A percentile compares a stretch with the other conserved stretches of the same genome.
phyloP scores from a whole-genome alignment of 1,140 invertebrate genomes.

The Drosophila tristis region DNA sequence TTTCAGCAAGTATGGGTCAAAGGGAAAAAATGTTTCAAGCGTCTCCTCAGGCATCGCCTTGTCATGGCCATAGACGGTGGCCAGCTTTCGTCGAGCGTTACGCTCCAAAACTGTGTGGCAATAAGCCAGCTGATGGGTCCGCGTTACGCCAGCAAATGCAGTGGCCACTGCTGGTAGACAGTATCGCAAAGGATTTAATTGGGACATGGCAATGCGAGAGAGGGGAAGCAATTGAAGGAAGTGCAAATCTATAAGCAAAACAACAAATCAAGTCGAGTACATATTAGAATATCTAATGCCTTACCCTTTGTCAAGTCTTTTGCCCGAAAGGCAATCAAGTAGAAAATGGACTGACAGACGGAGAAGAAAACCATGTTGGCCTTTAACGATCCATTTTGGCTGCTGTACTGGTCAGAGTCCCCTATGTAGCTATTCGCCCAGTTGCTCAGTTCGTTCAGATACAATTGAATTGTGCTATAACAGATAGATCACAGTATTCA shows the following conservation, averaged over 20 bases:
- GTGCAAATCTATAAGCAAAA: slow-evolving; percentile 88
- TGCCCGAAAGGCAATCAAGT: slow-evolving; percentile 94
- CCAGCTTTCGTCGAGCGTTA: slow-evolving; percentile 89
- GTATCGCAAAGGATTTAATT: slow-evolving; percentile 93
- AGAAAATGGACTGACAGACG: slow-evolving; percentile 95
- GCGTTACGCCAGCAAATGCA: slow-evolving; percentile 93
- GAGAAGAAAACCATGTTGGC: slow-evolving; percentile 94
- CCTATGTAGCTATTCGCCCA: slow-evolving; percentile 92
- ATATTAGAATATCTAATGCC: slow-evolving; percentile 52
- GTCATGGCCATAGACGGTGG: slow-evolving; percentile 85
- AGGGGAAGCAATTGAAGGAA: slow-evolving; percentile 93
- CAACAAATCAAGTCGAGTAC: background rate
- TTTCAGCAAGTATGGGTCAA: slow-evolving; percentile 91
- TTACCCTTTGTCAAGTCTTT: slow-evolving; percentile 92
- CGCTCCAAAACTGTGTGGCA: slow-evolving; percentile 95
- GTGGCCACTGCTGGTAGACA: slow-evolving; percentile 91
- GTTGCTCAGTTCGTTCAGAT: slow-evolving; percentile 87
- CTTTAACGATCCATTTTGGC: slow-evolving; percentile 85
- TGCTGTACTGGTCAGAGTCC: slow-evolving; percentile 85
- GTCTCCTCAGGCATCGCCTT: slow-evolving; percentile 84
- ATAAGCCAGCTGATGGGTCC: slow-evolving; percentile 95
- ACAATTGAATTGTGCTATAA: slow-evolving; percentile 86
- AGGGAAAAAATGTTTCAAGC: slow-evolving; percentile 91
- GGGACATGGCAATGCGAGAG: slow-evolving; percentile 91
- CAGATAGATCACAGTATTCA: background rate